phyloP scores from a whole-genome alignment of 2,888 invertebrate species.

The Callimorpha dominula region DNA sequence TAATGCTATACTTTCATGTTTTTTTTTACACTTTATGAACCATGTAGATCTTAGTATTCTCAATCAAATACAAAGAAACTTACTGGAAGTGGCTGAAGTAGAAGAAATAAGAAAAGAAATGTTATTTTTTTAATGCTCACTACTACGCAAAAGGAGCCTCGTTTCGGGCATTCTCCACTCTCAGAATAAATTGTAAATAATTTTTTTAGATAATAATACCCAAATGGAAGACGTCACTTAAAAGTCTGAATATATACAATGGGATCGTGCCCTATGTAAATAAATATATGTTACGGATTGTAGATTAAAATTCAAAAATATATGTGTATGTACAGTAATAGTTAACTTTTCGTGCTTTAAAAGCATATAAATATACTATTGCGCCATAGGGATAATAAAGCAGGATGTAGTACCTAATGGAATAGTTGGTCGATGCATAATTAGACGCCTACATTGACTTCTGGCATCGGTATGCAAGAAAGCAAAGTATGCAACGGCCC shows the following conservation, averaged over 20 bases:
- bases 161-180: neutral
- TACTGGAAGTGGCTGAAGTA: too few relatives aligned
- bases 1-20: too few relatives aligned
- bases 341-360: constrained; percentile 52
- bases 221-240: constrained; percentile 55
- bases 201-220: constrained; percentile 47
- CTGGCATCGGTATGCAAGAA: neutral
- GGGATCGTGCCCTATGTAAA: constrained; percentile 55
- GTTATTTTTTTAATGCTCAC: neutral
- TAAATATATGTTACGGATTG: constrained; percentile 50
- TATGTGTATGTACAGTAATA: constrained; percentile 38
- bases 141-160: neutral
- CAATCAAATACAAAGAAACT: too few relatives aligned
- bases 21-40: too few relatives aligned
- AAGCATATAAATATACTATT: constrained; percentile 50
- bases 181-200: constrained; percentile 21
- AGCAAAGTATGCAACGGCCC: neutral
- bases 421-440: neutral
- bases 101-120: neutral
- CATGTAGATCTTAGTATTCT: too few relatives aligned
- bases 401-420: neutral
- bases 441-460: neutral
- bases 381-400: neutral
- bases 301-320: constrained; percentile 50
- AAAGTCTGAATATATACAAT: constrained; percentile 67